phyloP scores from a whole-genome alignment of 2,797 vertebrate species.

The Sardinella longiceps region DNA sequence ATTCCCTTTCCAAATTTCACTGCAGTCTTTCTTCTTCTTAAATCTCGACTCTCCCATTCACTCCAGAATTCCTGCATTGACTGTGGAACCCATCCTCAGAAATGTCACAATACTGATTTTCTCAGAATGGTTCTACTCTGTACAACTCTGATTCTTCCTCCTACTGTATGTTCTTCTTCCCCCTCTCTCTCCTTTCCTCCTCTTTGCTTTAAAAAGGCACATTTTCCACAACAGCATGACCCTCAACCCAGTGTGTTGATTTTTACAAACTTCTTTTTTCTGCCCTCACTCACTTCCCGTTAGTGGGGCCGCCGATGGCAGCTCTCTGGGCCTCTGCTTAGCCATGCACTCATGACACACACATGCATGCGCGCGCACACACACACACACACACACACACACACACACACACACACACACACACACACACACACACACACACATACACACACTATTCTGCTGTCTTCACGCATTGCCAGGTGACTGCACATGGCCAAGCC shows the following conservation, averaged over 20 bases:
- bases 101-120: not conserved
- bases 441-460: conserved; percentile 23
- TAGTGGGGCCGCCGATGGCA: not conserved
- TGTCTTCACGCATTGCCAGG: conserved; percentile 62
- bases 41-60: not conserved
- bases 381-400: too few relatives aligned
- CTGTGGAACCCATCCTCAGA: not conserved
- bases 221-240: not conserved
- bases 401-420: not conserved
- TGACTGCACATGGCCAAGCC: conserved; percentile 35
- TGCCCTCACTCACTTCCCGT: not conserved
- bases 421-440: too few relatives aligned
- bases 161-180: not conserved
- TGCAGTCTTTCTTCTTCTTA: not conserved
- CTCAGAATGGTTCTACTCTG: not conserved
- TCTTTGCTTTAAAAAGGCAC: not conserved
- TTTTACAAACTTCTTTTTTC: not conserved
- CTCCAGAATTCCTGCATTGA: not conserved
- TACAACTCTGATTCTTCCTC: not conserved
- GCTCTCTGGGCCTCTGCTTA: not conserved
- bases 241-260: not conserved
- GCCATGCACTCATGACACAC: not conserved
- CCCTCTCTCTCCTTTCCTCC: not conserved
- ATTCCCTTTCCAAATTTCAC: not conserved
- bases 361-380: too few relatives aligned